Evolutionary conservation across 2,888 invertebrate genomes (phyloP), one percentile per base, ranked within the genome.

Genomic region (Elegia similella): DNA sequence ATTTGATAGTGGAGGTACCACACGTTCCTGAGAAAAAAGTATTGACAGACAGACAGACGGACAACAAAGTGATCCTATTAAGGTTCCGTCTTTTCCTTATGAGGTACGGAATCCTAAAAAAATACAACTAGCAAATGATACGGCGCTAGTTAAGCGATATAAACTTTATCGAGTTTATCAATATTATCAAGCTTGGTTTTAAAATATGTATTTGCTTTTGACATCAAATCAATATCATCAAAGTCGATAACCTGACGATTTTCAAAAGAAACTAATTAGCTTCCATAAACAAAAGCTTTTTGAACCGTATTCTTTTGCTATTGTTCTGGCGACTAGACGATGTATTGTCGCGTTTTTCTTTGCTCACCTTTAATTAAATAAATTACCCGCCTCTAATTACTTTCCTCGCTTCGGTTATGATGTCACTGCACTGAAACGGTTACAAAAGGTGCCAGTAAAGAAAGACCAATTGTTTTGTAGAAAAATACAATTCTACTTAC

Each of bases 311-410:
- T 38, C 38, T 38, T 38, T 38, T 12, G 38, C 46, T 7, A 23
- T 46, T 46, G 46, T 46, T 46, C 17, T 10, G n/a, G 23, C 23
- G 23, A 23, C 17, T 12, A 23, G 23, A 62, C 48, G 60, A 58
- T 58, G 57, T 60, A 60, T 59, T 50, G 60, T 55, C 59, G 60
- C 56, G 52, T 58, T 62, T 62, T 58, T 55, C 59, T 60, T 60
- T 62, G 57, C 56, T 56, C 54, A 60, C 62, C 56, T 57, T 58
- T 59, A 62, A 59, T 62, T 59, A 59, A 62, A 62, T 62, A 60
- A 62, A 62, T 62, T 60, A 62, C 62, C 56, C 54, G 57, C 52
- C 53, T 32, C 57, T 59, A 60, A 62, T 62, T 62, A 62, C 57
- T 59, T 60, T 59, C 55, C 29, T 57, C 56, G 55, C 60, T 56